A percentile compares a stretch with the other conserved stretches of the same genome.
Conservation (phyloP, 2,888 invertebrate species). For the Scaptodrosophila latifasciaeformis region DNA sequence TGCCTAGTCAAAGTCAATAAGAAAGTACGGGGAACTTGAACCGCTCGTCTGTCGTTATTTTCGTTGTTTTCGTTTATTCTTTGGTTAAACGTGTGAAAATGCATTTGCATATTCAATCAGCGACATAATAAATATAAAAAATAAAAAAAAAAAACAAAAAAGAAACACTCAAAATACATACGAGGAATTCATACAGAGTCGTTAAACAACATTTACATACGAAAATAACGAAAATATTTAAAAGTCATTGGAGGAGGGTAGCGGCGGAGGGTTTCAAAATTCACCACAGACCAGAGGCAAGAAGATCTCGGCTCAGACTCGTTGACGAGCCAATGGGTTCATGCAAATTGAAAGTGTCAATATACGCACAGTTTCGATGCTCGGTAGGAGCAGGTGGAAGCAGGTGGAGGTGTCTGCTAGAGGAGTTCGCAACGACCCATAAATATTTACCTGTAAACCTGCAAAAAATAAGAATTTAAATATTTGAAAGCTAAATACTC, state of each 20-base stretch:
- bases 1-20: too few relatives aligned
- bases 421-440: slow-evolving; percentile 54
- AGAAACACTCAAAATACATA: slow-evolving; percentile 67
- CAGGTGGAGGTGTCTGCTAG: slow-evolving; percentile 30
- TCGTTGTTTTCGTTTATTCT: slow-evolving; percentile 25
- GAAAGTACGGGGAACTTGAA: too few relatives aligned
- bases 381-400: too few relatives aligned
- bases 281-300: slow-evolving; percentile 21
- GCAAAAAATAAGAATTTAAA: too few relatives aligned
- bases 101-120: slow-evolving; percentile 73
- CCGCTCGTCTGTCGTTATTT: not conserved
- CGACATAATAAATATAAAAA: slow-evolving; percentile 61
- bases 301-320: not conserved
- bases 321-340: slow-evolving; percentile 9
- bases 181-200: slow-evolving; percentile 60
- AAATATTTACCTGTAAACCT: too few relatives aligned
- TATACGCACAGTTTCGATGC: slow-evolving; percentile 21
- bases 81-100: slow-evolving; percentile 69
- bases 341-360: slow-evolving; percentile 62
- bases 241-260: slow-evolving; percentile 11
- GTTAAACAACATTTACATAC: slow-evolving; percentile 65
- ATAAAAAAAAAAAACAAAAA: too few relatives aligned
- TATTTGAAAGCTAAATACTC: too few relatives aligned
- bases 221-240: slow-evolving; percentile 57
- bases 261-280: too few relatives aligned